Conservation (phyloP, 2,888 invertebrate species). For the Clanis bilineata region DNA sequence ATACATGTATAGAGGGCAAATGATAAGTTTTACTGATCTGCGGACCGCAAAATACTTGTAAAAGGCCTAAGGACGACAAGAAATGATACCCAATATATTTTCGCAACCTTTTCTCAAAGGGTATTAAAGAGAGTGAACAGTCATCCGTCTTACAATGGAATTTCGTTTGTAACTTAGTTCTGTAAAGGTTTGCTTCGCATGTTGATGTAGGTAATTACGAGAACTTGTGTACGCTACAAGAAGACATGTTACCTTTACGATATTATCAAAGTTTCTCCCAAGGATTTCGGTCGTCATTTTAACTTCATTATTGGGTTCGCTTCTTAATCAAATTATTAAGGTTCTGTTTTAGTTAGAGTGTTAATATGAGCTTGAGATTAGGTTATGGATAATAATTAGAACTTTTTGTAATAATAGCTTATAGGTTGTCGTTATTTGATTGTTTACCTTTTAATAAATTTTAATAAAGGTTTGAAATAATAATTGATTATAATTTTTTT, state of each 20-base stretch:
- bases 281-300: neutral
- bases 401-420: neutral
- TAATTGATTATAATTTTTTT: no score
- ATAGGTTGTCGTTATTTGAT: no score
- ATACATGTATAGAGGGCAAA: neutral
- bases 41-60: constrained; percentile 34
- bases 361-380: neutral
- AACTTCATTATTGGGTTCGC: neutral
- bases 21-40: constrained; percentile 45
- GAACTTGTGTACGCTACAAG: neutral
- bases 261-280: neutral
- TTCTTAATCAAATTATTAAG: constrained; percentile 3
- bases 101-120: constrained; percentile 1
- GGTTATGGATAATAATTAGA: neutral
- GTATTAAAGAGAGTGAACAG: neutral
- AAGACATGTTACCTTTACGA: constrained; percentile 3
- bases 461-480: no score
- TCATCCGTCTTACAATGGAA: constrained; percentile 3
- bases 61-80: neutral
- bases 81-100: neutral
- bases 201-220: neutral
- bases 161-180: neutral
- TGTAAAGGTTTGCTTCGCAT: neutral
- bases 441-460: no score
- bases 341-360: neutral